Conservation (phyloP, 53 echinoderm and acorn worm genomes). For the Arbacia lixula region DNA sequence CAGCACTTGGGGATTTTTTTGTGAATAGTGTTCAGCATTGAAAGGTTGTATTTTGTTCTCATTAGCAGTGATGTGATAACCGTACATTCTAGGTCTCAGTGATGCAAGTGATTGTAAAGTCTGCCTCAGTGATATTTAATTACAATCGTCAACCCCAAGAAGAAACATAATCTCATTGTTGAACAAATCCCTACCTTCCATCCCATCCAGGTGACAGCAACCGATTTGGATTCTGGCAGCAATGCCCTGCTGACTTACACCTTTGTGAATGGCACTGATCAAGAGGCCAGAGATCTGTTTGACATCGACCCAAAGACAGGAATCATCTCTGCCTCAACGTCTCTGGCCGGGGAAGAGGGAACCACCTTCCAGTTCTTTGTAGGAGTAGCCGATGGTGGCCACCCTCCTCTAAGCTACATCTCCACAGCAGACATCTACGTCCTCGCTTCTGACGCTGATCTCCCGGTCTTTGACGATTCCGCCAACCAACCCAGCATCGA, state of each 20-base stretch:
- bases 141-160: background rate
- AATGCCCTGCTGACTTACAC: slow-evolving; percentile 83
- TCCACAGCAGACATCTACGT: slow-evolving; percentile 85
- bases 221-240: slow-evolving; percentile 81
- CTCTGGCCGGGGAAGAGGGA: slow-evolving; percentile 73
- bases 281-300: slow-evolving; percentile 66
- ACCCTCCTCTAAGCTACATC: slow-evolving; percentile 56
- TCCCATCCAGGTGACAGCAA: slow-evolving; percentile 74
- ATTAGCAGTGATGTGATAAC: too few relatives aligned
- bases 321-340: slow-evolving; percentile 52
- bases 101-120: too few relatives aligned
- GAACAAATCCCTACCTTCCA: background rate
- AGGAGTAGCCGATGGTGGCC: slow-evolving; percentile 75
- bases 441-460: slow-evolving; percentile 52
- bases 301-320: slow-evolving; percentile 81
- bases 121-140: too few relatives aligned
- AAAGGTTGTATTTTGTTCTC: too few relatives aligned
- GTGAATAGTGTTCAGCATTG: too few relatives aligned
- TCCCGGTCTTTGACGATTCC: slow-evolving; percentile 72
- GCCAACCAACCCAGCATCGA: slow-evolving; percentile 64
- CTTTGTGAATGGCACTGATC: slow-evolving; percentile 71
- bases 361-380: slow-evolving; percentile 87
- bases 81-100: too few relatives aligned
- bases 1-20: too few relatives aligned
- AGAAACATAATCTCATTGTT: background rate